Base-by-base conservation (phyloP, 2,888 invertebrate species). In the Agonum fuliginosum region DNA sequence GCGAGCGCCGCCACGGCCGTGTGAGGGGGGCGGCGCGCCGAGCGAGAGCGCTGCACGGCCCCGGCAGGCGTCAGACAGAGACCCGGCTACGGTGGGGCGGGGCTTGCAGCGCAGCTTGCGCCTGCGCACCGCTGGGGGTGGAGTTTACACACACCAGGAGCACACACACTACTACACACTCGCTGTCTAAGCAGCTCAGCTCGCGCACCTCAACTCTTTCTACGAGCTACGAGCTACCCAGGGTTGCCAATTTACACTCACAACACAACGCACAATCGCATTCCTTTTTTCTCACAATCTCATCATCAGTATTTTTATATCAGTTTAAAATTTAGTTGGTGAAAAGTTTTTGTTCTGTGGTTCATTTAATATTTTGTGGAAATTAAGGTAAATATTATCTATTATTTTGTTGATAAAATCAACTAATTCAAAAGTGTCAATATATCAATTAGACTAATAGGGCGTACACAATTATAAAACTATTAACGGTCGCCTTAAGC, bases 11-110 rank as follows among this genome's bases (percentile, higher is more conserved):
- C 88, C 88, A 86, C 85, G 85, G 83, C 85, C 84, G 88, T 88
- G 89, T 89, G 89, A 89, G 89, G 89, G 89, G 89, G 88, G 87
- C 78, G 79, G 80, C 81, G 88, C 87, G 65, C 6, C 76, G 84
- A 82, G 74, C 83, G 83, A 84, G 85, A 85, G 84, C 85, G 85
- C 85, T 86, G 78, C 62, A n/a, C n/a, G 72, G 79, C 80, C 80
- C 81, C 79, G 78, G 17, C 70, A 62, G 3, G 34, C 73, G 76
- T 62, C 75, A 74, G 80, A 74, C 76, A 62, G 71, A 80, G 78
- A 78, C 70, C 67, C 58, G 77, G 24, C 19, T 8, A 46, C 78
- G 79, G 79, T 79, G 79, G 79, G 62, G 80, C 79, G 76, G 78
- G 78, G 70, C 81, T 82, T 82, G 83, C 84, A 3, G 22, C 14